phyloP scores from a whole-genome alignment of 2,888 invertebrate genomes.

The Diarsia dahlii region DNA sequence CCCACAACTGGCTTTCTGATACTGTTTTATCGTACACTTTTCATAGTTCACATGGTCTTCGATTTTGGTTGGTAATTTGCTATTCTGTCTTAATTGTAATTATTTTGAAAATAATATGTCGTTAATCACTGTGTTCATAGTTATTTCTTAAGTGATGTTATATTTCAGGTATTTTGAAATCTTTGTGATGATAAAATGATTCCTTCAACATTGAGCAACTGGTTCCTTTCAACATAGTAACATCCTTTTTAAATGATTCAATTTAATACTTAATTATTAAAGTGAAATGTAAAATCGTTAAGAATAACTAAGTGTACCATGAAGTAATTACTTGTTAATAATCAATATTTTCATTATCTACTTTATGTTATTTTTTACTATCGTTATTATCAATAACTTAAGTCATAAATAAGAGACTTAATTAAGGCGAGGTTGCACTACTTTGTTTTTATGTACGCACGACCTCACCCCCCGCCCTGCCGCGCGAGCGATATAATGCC shows the following conservation, averaged over 20 bases:
- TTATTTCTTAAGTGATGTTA: background rate
- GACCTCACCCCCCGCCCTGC: too few species aligned
- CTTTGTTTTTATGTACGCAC: too few species aligned
- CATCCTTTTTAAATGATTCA: constrained; percentile 26
- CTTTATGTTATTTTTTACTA: constrained; percentile 5
- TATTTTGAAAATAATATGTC: too few species aligned
- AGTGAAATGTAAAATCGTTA: constrained; percentile 8
- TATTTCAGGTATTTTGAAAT: background rate
- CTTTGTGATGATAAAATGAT: background rate
- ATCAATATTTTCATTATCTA: constrained; percentile 27
- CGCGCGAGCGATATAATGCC: too few species aligned
- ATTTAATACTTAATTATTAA: constrained; percentile 25
- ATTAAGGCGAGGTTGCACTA: too few species aligned
- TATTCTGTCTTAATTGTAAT: background rate
- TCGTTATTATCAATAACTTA: background rate
- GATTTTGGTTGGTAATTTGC: background rate
- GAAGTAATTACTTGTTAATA: background rate
- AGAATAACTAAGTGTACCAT: constrained; percentile 11
- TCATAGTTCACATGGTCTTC: background rate
- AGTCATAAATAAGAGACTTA: background rate
- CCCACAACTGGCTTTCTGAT: too few species aligned
- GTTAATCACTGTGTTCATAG: too few species aligned
- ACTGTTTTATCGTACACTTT: too few species aligned
- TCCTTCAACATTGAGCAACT: background rate
- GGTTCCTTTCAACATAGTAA: background rate